phyloP scores from a whole-genome alignment of 2,888 invertebrate genomes.

The Pyrrhosoma nymphula region DNA sequence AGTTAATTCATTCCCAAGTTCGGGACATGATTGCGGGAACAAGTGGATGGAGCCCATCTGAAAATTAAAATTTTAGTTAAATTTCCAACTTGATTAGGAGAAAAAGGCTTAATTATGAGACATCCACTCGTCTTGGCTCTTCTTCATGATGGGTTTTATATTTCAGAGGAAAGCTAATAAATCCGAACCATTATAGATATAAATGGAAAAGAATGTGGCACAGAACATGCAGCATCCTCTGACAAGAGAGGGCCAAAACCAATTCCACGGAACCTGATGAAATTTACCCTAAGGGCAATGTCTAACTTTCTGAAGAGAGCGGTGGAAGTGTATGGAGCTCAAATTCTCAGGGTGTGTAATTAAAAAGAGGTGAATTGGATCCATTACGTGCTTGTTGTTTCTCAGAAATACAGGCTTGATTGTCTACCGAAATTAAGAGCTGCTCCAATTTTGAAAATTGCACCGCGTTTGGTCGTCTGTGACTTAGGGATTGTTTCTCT shows the following conservation, averaged over 20 bases:
- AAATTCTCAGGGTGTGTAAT: neutral
- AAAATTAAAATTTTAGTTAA: slow-evolving; percentile 15
- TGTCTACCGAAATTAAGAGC: neutral
- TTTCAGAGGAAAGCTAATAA: neutral
- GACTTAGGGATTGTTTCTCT: neutral
- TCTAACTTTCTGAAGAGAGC: neutral
- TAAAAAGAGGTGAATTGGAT: neutral
- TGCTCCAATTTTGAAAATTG: neutral
- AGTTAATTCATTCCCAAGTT: slow-evolving; percentile 2
- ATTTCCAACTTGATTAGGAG: slow-evolving; percentile 19
- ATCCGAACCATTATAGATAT: neutral
- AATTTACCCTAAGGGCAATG: neutral
- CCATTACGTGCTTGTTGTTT: neutral
- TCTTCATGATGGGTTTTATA: neutral
- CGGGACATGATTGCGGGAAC: slow-evolving; percentile 22
- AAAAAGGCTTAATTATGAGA: slow-evolving; percentile 12
- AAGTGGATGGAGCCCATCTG: neutral
- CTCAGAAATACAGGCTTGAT: neutral
- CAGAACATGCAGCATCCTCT: neutral
- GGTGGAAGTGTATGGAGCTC: too few relatives aligned
- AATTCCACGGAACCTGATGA: neutral
- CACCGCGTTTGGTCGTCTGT: neutral
- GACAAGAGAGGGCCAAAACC: neutral
- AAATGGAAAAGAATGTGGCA: neutral
- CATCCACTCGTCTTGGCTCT: neutral